Base-by-base conservation (phyloP, 2,888 invertebrate genomes). In the Alcis repandata region DNA sequence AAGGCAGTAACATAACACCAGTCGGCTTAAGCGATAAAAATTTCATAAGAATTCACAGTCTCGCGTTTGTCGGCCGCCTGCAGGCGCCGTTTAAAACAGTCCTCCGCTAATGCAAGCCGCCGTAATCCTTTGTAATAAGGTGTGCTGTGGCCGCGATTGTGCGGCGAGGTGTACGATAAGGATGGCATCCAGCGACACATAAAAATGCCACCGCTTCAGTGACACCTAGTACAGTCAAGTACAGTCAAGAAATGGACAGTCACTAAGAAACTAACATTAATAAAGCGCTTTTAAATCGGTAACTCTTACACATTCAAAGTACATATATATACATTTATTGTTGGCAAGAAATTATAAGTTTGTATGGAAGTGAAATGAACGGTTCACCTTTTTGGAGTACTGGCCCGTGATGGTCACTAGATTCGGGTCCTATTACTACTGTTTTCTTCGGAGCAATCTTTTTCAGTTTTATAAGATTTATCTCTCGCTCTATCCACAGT, bases 201-300 rank as follows among this genome's bases (percentile, higher is more conserved):
- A 70, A 68, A 68, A 71, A 73, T 70, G 68, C 70, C 71, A 69
- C 68, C 51, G 61, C 52, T 66, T 53, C 62, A 59, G 57, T 63
- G 70, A 66, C 70, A 68, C 69, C 67, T 57, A 57, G 56, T 56
- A 56, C 45, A 33, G 56, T 15, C 56, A 17, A 36, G 45, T 45
- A 20, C 43, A 51, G 33, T 15, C 15, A n/a, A 0, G 7, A 4
- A 36, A 4, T 17, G 33, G 33, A 49, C 11, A n/a, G n/a, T 49
- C 10, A 33, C 1, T 4, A 6, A 48, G 13, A 15, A 8, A 7
- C 22, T 27, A 8, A 40, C 0, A n/a, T n/a, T n/a, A n/a, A n/a
- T n/a, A n/a, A n/a, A n/a, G n/a, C n/a, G n/a, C n/a, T n/a, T n/a
- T n/a, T n/a, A n/a, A n/a, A n/a, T n/a, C n/a, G n/a, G n/a, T n/a